Evolutionary conservation across 2,797 vertebrate genomes (phyloP), one percentile per base, ranked within the genome.

Genomic region (Poecilia wingei): DNA sequence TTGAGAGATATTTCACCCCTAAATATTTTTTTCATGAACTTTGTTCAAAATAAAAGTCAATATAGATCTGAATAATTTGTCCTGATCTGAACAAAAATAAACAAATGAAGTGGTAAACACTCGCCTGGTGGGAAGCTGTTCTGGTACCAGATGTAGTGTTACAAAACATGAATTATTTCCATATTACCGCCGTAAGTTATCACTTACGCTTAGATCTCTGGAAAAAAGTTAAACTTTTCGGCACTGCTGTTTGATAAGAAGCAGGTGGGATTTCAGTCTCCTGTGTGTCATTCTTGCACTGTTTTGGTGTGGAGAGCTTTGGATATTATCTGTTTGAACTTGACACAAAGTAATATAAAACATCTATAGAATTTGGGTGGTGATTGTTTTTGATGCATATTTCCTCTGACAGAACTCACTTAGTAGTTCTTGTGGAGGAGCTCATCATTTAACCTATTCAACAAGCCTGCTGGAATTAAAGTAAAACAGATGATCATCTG

Each of bases 401-500:
- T 9, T n/a, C 25, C 25, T 70, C 22, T 43, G 12, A 41, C 9
- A 6, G 41, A 13, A 16, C 25, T 9, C 4, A 43, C 12, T 70
- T n/a, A 43, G 25, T 22, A 5, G 10, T 70, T 43, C 20, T 70
- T 36, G 9, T 51, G 47, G 31, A 31, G 31, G 31, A 31, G 31
- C 31, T 31, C 31, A 31, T 31, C 25, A 16, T n/a, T 45, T 16
- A 28, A n/a, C 43, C 43, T 16, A 1, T 4, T 31, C 10, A 73
- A 2, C 4, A 31, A 31, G 18, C 41, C n/a, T 61, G 16, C 59
- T 66, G 14, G 39, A 74, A 55, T 77, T 31, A 77, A 86, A 86
- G 55, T 85, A 79, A 78, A 78, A 66, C 78, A 80, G 46, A 66
- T 59, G 22, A 59, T 76, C 41, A 77, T 81, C 74, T 53, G 3